Conservation (phyloP, 2,888 invertebrate genomes). For the Eupithecia exiguata region DNA sequence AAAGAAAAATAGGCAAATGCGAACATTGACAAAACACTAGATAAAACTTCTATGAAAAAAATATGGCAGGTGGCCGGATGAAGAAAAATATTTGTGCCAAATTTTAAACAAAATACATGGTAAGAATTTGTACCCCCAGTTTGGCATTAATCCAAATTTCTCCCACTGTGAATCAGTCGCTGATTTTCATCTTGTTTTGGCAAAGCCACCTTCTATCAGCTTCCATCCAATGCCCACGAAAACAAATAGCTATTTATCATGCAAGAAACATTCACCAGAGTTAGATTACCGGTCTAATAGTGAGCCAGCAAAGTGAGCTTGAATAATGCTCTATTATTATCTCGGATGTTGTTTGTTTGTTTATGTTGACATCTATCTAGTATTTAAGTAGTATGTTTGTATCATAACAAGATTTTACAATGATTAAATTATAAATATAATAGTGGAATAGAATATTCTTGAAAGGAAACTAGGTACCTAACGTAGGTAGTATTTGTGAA, state of each 20-base stretch:
- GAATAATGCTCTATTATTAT: conserved; percentile 15
- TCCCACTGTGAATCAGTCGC: conserved; percentile 66
- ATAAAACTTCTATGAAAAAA: conserved; percentile 40
- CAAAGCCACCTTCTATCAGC: conserved; percentile 54
- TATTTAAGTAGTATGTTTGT: background rate
- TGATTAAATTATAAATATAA: conserved; percentile 7
- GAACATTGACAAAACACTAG: conserved; percentile 10
- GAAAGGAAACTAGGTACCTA: conserved; percentile 24
- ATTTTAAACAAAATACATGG: conserved; percentile 63
- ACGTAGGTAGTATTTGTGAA: background rate
- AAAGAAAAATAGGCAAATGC: background rate
- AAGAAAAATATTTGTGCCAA: conserved; percentile 76
- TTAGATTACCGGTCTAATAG: background rate
- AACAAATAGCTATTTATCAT: conserved; percentile 19
- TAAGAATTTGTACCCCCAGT: conserved; percentile 62
- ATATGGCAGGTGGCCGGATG: conserved; percentile 67
- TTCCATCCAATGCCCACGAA: conserved; percentile 25
- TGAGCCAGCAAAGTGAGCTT: background rate
- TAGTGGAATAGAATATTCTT: conserved; percentile 33
- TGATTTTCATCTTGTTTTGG: conserved; percentile 74
- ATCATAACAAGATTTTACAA: conserved; percentile 11
- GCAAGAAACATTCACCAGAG: conserved; percentile 3
- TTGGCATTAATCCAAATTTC: conserved; percentile 76
- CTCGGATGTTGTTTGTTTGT: conserved; percentile 24
- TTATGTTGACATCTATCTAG: conserved; percentile 6